phyloP scores from a whole-genome alignment of 2,113 vertebrate genomes.

The Megalops atlanticus region DNA sequence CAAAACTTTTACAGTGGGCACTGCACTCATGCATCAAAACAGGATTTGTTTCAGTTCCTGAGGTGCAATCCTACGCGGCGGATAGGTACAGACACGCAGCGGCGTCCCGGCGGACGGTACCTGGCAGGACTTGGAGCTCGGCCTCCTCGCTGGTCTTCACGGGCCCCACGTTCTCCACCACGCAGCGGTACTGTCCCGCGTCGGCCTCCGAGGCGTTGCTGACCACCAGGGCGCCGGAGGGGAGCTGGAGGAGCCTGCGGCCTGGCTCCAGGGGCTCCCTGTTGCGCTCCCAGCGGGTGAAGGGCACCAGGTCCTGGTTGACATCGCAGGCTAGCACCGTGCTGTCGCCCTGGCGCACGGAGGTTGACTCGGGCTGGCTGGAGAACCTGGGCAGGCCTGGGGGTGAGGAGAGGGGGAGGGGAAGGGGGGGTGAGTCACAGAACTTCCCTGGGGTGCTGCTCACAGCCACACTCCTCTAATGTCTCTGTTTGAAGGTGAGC shows the following conservation, averaged over 20 bases:
- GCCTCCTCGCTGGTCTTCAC: conserved; percentile 90
- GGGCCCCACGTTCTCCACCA: conserved; percentile 78
- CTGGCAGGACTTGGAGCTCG: conserved; percentile 79
- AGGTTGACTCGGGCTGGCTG: conserved; percentile 78
- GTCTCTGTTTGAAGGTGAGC: no score
- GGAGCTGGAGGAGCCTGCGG: conserved; percentile 70
- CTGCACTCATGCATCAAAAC: no score
- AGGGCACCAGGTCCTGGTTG: conserved; percentile 78
- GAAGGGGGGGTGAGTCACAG: background rate
- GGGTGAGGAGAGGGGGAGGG: background rate
- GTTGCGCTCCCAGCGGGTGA: conserved; percentile 87
- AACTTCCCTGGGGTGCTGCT: no score
- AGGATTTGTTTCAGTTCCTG: background rate
- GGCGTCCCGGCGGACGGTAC: conserved; percentile 58
- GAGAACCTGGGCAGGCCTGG: conserved; percentile 87
- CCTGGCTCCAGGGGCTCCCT: conserved; percentile 68
- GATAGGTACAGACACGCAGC: background rate
- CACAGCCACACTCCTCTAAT: background rate
- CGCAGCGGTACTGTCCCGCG: conserved; percentile 83
- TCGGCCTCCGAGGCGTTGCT: conserved; percentile 80
- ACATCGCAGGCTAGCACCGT: conserved; percentile 84
- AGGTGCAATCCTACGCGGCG: background rate
- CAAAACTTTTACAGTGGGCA: no score
- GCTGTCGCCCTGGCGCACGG: conserved; percentile 71
- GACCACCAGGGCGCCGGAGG: conserved; percentile 81